Percentiles rank a stretch among this genome's conserved stretches.
Conservation (phyloP, 2,113 vertebrate species). For the Psephotus haematonotus region DNA sequence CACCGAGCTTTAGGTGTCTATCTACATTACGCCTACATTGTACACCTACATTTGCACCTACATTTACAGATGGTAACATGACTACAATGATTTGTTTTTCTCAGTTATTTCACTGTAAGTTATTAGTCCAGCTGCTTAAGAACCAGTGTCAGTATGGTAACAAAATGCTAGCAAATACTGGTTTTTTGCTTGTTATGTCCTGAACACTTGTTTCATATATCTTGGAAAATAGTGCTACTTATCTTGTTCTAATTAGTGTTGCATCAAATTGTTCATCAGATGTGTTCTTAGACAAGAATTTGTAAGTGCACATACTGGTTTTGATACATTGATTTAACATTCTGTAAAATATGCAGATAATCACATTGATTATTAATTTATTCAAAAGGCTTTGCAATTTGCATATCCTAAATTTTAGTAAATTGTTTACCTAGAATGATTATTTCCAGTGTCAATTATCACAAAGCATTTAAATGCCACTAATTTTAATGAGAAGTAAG, state of each 20-base stretch:
- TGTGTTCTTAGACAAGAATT: neutral
- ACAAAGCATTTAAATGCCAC: neutral
- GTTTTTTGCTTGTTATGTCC: neutral
- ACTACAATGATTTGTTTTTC: neutral
- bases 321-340: neutral
- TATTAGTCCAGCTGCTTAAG: neutral
- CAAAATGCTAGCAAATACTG: neutral
- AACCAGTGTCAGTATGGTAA: neutral
- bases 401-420: neutral
- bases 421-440: constrained; percentile 3
- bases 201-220: neutral
- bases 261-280: neutral
- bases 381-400: neutral
- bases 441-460: neutral
- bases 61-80: neutral
- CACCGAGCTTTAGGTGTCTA: neutral
- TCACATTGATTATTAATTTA: neutral
- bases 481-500: neutral
- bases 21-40: neutral
- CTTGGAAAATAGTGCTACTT: neutral
- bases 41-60: neutral
- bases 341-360: neutral
- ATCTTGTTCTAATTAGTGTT: neutral
- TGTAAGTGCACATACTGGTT: neutral
- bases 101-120: neutral